A percentile compares a stretch with the other conserved stretches of the same genome.
Evolutionary conservation across 1,140 invertebrate genomes (phyloP).

Genomic region (Pemphigus obesinymphae): DNA sequence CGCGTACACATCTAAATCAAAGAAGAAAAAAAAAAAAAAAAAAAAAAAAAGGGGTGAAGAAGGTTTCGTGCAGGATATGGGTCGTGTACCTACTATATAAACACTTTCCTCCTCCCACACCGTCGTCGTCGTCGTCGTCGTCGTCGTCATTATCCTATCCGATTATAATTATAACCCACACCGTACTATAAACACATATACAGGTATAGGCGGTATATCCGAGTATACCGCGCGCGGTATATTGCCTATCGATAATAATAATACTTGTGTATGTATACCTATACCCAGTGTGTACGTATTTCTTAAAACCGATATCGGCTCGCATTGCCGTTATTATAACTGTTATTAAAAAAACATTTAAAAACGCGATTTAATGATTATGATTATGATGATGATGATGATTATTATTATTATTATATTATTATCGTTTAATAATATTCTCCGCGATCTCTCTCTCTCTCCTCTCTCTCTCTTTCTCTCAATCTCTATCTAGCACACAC

Average conservation of each 20-base stretch:
- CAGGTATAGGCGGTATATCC: not conserved
- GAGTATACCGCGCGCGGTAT: not conserved
- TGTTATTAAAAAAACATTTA: slow-evolving; percentile 25
- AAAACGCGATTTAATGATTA: slow-evolving; percentile 30
- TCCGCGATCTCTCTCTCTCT: not conserved
- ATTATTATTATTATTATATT: not conserved
- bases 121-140: not conserved
- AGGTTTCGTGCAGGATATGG: too few species aligned
- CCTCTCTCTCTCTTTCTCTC: not conserved
- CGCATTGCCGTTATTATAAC: slow-evolving; percentile 13
- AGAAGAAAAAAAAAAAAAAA: too few species aligned
- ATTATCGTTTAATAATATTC: not conserved
- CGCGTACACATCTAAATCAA: too few species aligned
- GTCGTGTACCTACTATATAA: not conserved
- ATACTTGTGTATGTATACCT: not conserved
- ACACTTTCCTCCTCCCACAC: slow-evolving; percentile 28
- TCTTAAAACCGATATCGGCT: slow-evolving; percentile 1
- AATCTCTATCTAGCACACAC: too few species aligned
- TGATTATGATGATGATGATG: not conserved
- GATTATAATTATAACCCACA: slow-evolving; percentile 25
- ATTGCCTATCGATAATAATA: too few species aligned
- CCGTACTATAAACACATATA: not conserved
- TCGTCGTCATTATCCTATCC: slow-evolving; percentile 1
- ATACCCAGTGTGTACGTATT: not conserved
- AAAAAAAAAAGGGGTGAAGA: too few species aligned